Evolutionary conservation across 92 coral and sea anemone genomes (phyloP).

Genomic region (Parazoanthus swiftii): DNA sequence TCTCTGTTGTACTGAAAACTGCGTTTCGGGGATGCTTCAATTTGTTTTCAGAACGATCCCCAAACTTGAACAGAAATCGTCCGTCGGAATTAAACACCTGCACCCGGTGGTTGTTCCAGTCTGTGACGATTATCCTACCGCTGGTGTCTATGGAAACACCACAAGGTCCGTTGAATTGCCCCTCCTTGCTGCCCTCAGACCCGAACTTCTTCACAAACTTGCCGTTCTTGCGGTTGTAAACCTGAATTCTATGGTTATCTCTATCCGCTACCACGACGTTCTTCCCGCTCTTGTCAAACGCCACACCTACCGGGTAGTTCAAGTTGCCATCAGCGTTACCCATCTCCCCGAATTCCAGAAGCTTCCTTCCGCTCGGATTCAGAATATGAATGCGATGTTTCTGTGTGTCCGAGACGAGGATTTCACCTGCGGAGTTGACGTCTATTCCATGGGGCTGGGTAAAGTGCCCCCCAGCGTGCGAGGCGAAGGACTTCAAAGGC

Average conservation of each 20-base stretch:
- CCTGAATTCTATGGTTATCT: constrained; percentile 76
- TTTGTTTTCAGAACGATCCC: constrained; percentile 58
- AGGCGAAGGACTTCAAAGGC: constrained; percentile 79
- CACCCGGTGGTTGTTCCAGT: constrained; percentile 87
- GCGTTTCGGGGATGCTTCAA: constrained; percentile 85
- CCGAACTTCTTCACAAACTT: constrained; percentile 78
- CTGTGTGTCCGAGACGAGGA: constrained; percentile 80
- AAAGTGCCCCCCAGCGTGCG: constrained; percentile 72
- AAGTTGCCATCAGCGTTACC: constrained; percentile 73
- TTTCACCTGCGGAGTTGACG: constrained; percentile 70
- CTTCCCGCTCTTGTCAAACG: constrained; percentile 80
- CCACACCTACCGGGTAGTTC: constrained; percentile 78
- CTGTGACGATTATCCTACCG: constrained; percentile 77
- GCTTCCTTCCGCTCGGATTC: constrained; percentile 65
- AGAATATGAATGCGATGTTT: constrained; percentile 79
- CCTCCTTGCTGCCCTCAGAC: constrained; percentile 64
- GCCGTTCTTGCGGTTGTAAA: constrained; percentile 76
- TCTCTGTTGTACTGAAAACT: constrained; percentile 57
- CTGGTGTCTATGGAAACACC: constrained; percentile 67
- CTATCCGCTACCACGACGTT: constrained; percentile 79
- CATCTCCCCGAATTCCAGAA: constrained; percentile 68
- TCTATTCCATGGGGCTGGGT: constrained; percentile 87
- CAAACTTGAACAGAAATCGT: constrained; percentile 72
- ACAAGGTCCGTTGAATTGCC: constrained; percentile 79
- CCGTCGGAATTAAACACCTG: constrained; percentile 80